Conservation (phyloP, 2,113 vertebrate genomes). For the Motacilla alba region DNA sequence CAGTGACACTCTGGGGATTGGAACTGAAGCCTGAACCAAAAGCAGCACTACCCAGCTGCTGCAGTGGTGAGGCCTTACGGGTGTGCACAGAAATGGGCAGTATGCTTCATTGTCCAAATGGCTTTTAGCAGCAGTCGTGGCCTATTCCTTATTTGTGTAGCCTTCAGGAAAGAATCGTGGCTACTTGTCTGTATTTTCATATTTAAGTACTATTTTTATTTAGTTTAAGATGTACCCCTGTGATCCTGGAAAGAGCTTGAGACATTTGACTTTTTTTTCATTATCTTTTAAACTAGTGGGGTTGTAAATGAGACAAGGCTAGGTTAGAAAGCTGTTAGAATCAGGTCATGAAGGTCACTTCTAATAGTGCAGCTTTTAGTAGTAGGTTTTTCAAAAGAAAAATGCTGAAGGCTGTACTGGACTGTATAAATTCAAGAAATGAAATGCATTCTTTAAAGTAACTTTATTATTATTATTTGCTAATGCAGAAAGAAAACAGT, state of each 20-base stretch:
- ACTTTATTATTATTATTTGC: background rate
- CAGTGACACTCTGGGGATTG: accelerated
- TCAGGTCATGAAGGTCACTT: background rate
- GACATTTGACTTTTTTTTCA: background rate
- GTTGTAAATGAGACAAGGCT: background rate
- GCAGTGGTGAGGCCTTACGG: accelerated
- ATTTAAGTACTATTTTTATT: background rate
- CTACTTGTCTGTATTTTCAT: background rate
- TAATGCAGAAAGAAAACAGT: background rate
- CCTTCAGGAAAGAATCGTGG: background rate
- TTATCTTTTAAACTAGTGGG: background rate
- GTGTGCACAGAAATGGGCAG: background rate
- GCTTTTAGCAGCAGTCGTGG: background rate
- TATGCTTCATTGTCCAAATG: background rate
- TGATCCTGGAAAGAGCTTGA: background rate
- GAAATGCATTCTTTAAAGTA: background rate
- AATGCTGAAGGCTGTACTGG: background rate
- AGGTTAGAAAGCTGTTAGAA: background rate
- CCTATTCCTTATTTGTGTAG: background rate
- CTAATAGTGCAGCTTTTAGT: background rate
- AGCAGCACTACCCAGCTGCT: background rate
- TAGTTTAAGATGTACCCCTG: background rate
- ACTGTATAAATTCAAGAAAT: background rate
- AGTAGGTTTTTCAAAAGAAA: background rate
- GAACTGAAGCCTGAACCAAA: background rate